Base-by-base conservation (phyloP, 2,113 vertebrate species). In the Paramisgurnus dabryanus region DNA sequence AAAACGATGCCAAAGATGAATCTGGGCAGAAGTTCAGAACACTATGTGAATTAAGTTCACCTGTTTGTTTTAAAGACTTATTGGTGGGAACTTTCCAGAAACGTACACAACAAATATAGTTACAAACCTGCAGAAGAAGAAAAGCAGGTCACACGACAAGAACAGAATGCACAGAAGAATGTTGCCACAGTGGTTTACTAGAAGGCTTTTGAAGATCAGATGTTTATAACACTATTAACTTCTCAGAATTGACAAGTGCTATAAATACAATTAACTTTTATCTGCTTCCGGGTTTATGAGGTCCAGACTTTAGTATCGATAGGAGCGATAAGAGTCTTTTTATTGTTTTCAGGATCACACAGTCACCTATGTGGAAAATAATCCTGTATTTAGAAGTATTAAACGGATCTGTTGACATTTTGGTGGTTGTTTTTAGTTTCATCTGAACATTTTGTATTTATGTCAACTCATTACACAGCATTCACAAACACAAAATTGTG, bases 161-260 rank as follows among this genome's bases (percentile, higher is more conserved):
- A 34, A 34, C 27, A 34, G 27, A 34, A 34, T 34, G 27, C 50
- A 53, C 50, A 53, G 11, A 53, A 53, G 50, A 53, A 13, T 50
- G 9, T 50, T 13, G 11, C 6, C 2, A 57, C 17, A 18, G 55
- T 18, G 47, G 13, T 39, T 53, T 6, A 39, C 9, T 18, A 7
- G 18, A 43, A n/a, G 34, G 6, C 15, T 18, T 39, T 45, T 39
- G 50, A 63, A 53, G 78, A 71, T 61, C 11, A 80, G 69, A 66
- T 53, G 12, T 85, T 82, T 76, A 80, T 4, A 6, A 43, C 69
- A 41, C 53, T 49, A 34, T 13, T 41, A 45, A 50, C n/a, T 34
- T 49, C 57, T 58, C 68, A 15, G 13, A 60, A 67, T 22, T 12
- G 7, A 53, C 47, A 15, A 3, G 55, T 34, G 27, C 66, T 5